Evolutionary conservation across 2,113 vertebrate species (phyloP).

Genomic region (Festucalex cinctus): DNA sequence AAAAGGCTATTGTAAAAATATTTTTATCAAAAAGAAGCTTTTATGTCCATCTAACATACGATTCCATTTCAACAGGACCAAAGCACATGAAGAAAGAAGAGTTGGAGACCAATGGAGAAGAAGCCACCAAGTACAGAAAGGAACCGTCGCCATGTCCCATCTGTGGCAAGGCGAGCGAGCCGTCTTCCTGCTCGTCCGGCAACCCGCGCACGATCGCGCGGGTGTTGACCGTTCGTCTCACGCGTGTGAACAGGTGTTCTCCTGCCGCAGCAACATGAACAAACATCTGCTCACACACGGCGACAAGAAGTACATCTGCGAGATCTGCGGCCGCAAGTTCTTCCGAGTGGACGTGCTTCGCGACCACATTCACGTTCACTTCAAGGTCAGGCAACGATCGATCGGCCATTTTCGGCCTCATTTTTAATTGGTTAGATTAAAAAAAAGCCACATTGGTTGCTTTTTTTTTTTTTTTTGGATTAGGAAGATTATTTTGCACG

Average conservation of each 20-base stretch:
- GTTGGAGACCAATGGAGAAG: slow-evolving; percentile 84
- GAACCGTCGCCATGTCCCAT: slow-evolving; percentile 94
- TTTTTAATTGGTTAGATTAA: too few relatives aligned
- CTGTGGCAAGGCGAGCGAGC: slow-evolving; percentile 90
- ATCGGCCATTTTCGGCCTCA: background rate
- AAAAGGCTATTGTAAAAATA: too few relatives aligned
- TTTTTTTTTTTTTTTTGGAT: too few relatives aligned
- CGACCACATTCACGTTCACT: slow-evolving; percentile 98
- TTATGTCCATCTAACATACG: background rate
- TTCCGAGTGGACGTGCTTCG: slow-evolving; percentile 95
- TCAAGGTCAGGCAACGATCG: slow-evolving; percentile 80
- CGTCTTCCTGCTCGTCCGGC: background rate
- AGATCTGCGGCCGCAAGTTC: slow-evolving; percentile 98
- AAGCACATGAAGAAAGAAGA: slow-evolving; percentile 92
- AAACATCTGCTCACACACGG: slow-evolving; percentile 97
- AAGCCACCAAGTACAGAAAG: slow-evolving; percentile 91
- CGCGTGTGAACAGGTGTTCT: slow-evolving; percentile 83
- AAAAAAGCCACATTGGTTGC: background rate
- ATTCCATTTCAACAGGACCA: slow-evolving; percentile 72
- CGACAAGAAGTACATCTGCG: slow-evolving; percentile 98
- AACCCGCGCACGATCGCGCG: background rate
- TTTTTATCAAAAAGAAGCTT: too few relatives aligned
- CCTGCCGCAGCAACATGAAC: slow-evolving; percentile 99
- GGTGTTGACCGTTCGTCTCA: background rate
- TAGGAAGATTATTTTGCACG: too few relatives aligned